Percentiles rank a stretch among this genome's conserved stretches.
Evolutionary conservation across 2,113 vertebrate species (phyloP).

Genomic region (Silurus asotus): DNA sequence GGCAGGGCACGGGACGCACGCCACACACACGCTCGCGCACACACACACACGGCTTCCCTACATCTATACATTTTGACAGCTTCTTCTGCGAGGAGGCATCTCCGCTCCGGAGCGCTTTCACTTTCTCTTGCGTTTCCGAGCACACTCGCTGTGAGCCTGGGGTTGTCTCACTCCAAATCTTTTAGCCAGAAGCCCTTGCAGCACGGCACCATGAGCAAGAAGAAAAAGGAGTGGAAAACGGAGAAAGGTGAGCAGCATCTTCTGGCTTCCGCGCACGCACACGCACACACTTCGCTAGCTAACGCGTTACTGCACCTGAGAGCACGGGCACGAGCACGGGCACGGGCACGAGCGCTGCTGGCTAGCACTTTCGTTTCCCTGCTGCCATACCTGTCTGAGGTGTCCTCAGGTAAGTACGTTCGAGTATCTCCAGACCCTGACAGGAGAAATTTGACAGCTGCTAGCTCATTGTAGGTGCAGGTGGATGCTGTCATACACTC

Average conservation of each 20-base stretch:
- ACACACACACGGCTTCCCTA: conserved; percentile 23
- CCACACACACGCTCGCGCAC: conserved; percentile 54
- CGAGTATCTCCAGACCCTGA: neutral
- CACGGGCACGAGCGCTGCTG: neutral
- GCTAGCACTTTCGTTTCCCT: neutral
- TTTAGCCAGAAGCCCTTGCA: conserved; percentile 73
- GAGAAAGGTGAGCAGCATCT: conserved; percentile 74
- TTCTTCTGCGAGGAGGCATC: conserved; percentile 74
- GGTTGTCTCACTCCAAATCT: conserved; percentile 79
- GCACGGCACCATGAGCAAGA: conserved; percentile 81
- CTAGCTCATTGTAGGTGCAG: neutral
- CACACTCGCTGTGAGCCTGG: conserved; percentile 79
- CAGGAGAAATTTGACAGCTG: neutral
- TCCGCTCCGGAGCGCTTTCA: conserved; percentile 65
- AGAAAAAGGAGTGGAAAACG: conserved; percentile 82
- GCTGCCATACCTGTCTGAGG: neutral
- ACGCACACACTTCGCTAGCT: conserved; percentile 20
- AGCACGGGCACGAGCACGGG: neutral
- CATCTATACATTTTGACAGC: conserved; percentile 71
- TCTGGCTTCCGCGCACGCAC: neutral
- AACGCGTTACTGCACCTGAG: conserved; percentile 10
- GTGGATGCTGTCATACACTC: neutral
- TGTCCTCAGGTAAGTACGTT: neutral
- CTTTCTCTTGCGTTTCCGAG: conserved; percentile 68
- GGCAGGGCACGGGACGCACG: conserved; percentile 35